Evolutionary conservation across 2,113 vertebrate species (phyloP).

Genomic region (Nothobranchius furzeri): DNA sequence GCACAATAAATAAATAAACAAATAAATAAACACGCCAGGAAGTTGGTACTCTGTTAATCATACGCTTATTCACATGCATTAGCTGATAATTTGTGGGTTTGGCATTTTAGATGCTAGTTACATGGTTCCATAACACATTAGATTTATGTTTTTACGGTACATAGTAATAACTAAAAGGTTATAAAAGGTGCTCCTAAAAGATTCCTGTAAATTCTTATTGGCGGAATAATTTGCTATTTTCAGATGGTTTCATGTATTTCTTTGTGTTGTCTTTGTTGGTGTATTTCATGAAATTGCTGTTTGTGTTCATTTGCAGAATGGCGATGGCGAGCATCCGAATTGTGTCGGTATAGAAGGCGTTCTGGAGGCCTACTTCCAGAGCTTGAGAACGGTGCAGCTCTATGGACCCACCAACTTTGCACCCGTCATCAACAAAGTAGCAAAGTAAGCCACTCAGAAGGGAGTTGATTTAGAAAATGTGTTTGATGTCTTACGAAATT

Average conservation of each 20-base stretch:
- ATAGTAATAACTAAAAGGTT: no score
- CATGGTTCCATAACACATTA: no score
- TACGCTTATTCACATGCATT: no score
- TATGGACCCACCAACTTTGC: slow-evolving; percentile 95
- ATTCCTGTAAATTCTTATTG: no score
- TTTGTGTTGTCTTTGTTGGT: neutral
- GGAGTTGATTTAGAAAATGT: neutral
- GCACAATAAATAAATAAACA: neutral
- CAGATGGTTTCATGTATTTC: neutral
- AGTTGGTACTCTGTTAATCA: no score
- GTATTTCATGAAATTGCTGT: neutral
- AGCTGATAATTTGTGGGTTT: no score
- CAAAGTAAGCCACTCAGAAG: slow-evolving; percentile 80
- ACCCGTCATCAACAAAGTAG: slow-evolving; percentile 93
- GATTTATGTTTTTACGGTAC: no score
- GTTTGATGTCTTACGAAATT: neutral
- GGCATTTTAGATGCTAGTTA: no score
- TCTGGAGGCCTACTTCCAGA: slow-evolving; percentile 91
- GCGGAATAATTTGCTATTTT: no score
- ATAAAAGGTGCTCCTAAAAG: no score
- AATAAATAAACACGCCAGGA: no score
- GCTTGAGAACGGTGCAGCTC: slow-evolving; percentile 90
- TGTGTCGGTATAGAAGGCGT: slow-evolving; percentile 81
- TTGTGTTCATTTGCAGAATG: slow-evolving; percentile 44
- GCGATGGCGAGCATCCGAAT: slow-evolving; percentile 64